Conservation (phyloP, 2,797 vertebrate genomes). For the Aeoliscus strigatus region DNA sequence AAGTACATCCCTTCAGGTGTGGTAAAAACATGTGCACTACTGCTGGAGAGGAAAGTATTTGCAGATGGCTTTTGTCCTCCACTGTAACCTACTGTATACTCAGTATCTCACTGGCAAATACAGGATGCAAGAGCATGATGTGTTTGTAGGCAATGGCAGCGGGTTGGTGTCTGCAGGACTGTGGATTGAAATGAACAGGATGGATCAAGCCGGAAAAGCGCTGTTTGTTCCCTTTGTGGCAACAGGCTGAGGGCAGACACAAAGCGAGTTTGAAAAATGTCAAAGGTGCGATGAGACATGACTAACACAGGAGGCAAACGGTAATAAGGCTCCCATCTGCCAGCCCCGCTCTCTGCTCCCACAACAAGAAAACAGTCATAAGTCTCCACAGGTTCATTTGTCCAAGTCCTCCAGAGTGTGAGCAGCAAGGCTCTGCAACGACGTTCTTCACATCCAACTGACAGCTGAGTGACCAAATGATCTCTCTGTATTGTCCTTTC, state of each 20-base stretch:
- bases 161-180: slow-evolving; percentile 47
- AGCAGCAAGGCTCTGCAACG: not conserved
- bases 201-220: slow-evolving; percentile 63
- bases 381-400: slow-evolving; percentile 1
- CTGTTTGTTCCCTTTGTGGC: slow-evolving; percentile 63
- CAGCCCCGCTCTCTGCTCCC: slow-evolving; percentile 37
- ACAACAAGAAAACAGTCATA: slow-evolving; percentile 6
- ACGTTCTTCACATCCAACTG: not conserved
- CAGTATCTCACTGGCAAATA: slow-evolving; percentile 29
- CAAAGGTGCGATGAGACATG: slow-evolving; percentile 67
- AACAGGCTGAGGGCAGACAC: slow-evolving; percentile 56
- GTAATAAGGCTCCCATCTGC: slow-evolving; percentile 56
- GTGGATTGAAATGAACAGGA: slow-evolving; percentile 58
- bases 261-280: slow-evolving; percentile 62
- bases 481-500: not conserved
- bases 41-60: slow-evolving; percentile 2
- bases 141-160: slow-evolving; percentile 34
- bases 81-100: slow-evolving; percentile 5
- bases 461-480: no score
- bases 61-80: slow-evolving; percentile 1
- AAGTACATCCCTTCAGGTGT: slow-evolving; percentile 1
- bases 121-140: slow-evolving; percentile 29
- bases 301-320: slow-evolving; percentile 65
- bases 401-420: not conserved
- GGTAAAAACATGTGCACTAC: not conserved